These are phyloP conservation scores for Gobionotothen gibberifrons DNA, from an alignment of 2,797 vertebrate species.

Conservation along the genomic window DNA sequence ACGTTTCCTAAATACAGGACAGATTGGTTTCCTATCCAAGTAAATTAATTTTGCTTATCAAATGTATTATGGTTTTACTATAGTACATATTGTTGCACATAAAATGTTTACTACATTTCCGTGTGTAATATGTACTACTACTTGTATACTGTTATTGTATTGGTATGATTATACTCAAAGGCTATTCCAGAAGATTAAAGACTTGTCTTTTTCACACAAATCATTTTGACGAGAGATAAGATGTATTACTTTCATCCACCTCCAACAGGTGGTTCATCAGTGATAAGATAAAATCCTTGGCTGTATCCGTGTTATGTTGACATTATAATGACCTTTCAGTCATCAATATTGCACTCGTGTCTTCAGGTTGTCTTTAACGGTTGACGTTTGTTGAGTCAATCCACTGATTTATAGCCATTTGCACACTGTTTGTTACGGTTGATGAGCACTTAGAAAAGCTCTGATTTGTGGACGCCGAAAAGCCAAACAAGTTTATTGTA, in stretches of 20 bases:
- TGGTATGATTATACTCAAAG: neutral
- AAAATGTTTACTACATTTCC: neutral
- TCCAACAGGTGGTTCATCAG: neutral
- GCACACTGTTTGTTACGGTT: neutral
- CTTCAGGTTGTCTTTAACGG: neutral
- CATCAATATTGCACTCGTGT: neutral
- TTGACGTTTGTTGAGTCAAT: neutral
- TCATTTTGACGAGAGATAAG: neutral
- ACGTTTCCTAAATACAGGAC: slow-evolving; percentile 11
- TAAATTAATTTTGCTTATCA: neutral
- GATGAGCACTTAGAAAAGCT: neutral
- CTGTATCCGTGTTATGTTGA: slow-evolving; percentile 1
- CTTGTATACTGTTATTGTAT: neutral
- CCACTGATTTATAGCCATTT: neutral
- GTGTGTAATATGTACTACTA: neutral
- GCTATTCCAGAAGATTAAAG: neutral
- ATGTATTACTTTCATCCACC: neutral
- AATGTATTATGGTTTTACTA: neutral
- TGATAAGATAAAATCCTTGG: neutral
- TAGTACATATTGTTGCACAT: neutral
- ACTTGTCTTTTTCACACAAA: neutral
- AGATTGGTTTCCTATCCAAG: neutral
- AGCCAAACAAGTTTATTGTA: neutral
- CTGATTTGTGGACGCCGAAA: neutral
- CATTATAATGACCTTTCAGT: neutral